Evolutionary conservation across 2,888 invertebrate genomes (phyloP), one percentile per base, ranked within the genome.

Genomic region (Pristionchus entomophagus): DNA sequence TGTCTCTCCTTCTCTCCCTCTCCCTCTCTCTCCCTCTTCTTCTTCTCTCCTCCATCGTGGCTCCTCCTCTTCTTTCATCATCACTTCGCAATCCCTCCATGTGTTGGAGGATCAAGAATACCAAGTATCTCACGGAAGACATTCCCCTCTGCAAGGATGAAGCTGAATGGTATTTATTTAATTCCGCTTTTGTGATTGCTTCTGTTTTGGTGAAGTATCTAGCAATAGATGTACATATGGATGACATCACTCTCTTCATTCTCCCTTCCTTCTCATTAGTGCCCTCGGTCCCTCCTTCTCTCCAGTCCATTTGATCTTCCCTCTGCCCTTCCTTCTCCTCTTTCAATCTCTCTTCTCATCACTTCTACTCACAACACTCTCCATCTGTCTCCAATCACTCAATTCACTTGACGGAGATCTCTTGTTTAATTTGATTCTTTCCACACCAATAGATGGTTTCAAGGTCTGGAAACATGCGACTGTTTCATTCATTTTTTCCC

Each of bases 81-180:
- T 22, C 56, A 22, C 49, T 49, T 62, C 62, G 19, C 65, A 22
- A 22, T 62, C 65, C 32, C 10, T 35, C 51, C 4, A 84, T 84
- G 84, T 84, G 84, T 49, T 84, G 84, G 84, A 51, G 84, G n/a
- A 22, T 65, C 3, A 45, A 83, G 32, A 73, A 81, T 83, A 83
- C 78, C 35, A 78, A 84, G 65, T 73, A 86, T 41, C 84, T 83
- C 51, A 80, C 51, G 19, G 86, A 69, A 29, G 87, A 87, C 62
- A 90, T 92, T 87, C 90, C 90, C 4, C 88, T 92, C 59, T 89
- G 91, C 87, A 89, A 91, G 87, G 92, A 92, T 89, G 92, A 92
- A 85, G 86, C 89, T 62, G 89, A 87, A 59, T 91, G 92, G 92
- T 91, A 73, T 86, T 88, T 87, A 84, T 41, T 26, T 35, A 45